These are phyloP conservation scores for Butorides virescens DNA, from an alignment of 2,113 vertebrate genomes.

Conservation along the genomic window DNA sequence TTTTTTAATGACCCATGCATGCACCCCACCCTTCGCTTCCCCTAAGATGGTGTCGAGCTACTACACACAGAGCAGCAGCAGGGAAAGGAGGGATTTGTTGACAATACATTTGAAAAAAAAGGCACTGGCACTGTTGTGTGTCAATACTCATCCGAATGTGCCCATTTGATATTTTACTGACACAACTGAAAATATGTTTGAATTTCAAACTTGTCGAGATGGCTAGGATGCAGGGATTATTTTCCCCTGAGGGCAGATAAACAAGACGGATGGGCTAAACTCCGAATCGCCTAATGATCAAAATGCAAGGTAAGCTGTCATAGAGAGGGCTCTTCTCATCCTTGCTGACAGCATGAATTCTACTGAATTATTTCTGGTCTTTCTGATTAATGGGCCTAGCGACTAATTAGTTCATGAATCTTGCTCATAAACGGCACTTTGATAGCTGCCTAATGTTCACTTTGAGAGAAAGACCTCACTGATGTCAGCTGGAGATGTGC, in stretches of 20 bases:
- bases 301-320: constrained; percentile 67
- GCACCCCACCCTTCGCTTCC: not conserved
- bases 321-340: constrained; percentile 50
- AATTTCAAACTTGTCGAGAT: constrained; percentile 68
- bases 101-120: not conserved
- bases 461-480: constrained; percentile 1
- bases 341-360: constrained; percentile 63
- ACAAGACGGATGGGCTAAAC: constrained; percentile 68
- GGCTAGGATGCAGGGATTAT: constrained; percentile 60
- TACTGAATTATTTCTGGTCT: constrained; percentile 53
- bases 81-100: constrained; percentile 24
- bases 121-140: not conserved
- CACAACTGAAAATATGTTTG: constrained; percentile 66
- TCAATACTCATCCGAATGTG: constrained; percentile 56
- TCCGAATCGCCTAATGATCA: constrained; percentile 66
- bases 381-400: constrained; percentile 36
- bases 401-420: constrained; percentile 59
- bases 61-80: not conserved
- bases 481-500: not conserved
- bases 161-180: constrained; percentile 65
- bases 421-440: not conserved
- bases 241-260: constrained; percentile 70
- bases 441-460: constrained; percentile 29
- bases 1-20: not conserved
- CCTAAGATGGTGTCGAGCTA: not conserved